These are phyloP conservation scores for Cynopterus sphinx DNA, from an alignment of 2,797 vertebrate genomes.

Conservation along the genomic window DNA sequence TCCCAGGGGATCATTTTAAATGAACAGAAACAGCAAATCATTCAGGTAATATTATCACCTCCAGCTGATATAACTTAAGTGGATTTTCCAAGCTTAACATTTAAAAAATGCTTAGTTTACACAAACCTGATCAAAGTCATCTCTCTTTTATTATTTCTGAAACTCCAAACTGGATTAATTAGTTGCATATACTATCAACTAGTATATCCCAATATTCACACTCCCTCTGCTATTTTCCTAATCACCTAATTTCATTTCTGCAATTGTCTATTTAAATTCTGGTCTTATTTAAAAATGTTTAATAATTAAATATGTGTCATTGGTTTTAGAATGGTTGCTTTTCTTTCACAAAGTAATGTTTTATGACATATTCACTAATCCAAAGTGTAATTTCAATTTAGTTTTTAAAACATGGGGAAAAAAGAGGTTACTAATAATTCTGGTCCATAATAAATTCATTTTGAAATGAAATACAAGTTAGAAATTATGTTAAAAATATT, in stretches of 20 bases:
- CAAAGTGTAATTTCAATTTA: background rate
- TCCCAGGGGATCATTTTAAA: background rate
- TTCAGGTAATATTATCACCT: background rate
- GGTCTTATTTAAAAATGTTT: background rate
- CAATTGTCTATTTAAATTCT: slow-evolving; percentile 3
- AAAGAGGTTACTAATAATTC: slow-evolving; percentile 36
- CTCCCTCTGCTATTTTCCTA: background rate
- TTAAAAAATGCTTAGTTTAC: slow-evolving; percentile 3
- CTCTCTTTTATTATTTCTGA: background rate
- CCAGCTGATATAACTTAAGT: background rate
- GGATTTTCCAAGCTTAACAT: slow-evolving; percentile 19
- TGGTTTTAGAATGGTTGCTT: background rate
- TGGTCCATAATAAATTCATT: background rate
- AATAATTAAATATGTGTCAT: background rate
- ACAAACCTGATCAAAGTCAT: background rate
- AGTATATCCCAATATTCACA: background rate
- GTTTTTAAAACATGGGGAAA: slow-evolving; percentile 30
- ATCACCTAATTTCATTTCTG: background rate
- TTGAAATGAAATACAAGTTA: background rate
- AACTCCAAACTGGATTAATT: background rate
- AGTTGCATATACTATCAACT: background rate
- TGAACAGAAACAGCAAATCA: background rate
- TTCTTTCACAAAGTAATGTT: slow-evolving; percentile 38
- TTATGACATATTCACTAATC: background rate
- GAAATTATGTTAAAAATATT: slow-evolving; percentile 44